These are phyloP conservation scores for Columba janthina DNA, from an alignment of 2,113 vertebrate genomes.

Conservation along the genomic window DNA sequence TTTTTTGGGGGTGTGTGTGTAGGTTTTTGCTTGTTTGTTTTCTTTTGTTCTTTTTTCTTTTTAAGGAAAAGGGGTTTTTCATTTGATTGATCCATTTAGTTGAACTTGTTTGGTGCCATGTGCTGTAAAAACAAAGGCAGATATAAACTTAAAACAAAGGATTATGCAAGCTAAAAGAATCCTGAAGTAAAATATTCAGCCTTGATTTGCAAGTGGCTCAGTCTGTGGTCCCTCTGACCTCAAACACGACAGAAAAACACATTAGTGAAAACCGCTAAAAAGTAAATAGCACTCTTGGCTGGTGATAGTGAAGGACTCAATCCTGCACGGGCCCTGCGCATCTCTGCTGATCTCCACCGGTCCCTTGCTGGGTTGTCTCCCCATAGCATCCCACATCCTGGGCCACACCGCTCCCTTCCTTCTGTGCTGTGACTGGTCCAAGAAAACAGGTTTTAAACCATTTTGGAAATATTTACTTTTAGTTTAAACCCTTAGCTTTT, in stretches of 20 bases:
- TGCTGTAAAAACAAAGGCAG: not conserved
- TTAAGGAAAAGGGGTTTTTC: not conserved
- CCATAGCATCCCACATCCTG: rapidly evolving
- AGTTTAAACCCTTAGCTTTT: not conserved
- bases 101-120: not conserved
- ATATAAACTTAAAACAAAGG: not conserved
- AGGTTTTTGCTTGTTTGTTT: not conserved
- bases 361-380: rapidly evolving
- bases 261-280: not conserved
- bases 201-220: not conserved
- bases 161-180: conserved; percentile 26
- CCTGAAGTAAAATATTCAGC: not conserved
- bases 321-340: not conserved
- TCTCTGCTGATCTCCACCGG: rapidly evolving
- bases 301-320: not conserved
- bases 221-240: conserved; percentile 44
- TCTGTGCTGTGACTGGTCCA: rapidly evolving
- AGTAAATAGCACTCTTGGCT: conserved; percentile 16
- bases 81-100: not conserved
- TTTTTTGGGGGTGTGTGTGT: too few species aligned
- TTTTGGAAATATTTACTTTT: not conserved
- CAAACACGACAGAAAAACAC: conserved; percentile 39
- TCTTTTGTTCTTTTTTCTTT: not conserved
- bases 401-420: rapidly evolving
- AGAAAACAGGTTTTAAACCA: not conserved